These are phyloP conservation scores for Stigmatopora argus DNA, from an alignment of 2,113 vertebrate species.

Conservation along the genomic window DNA sequence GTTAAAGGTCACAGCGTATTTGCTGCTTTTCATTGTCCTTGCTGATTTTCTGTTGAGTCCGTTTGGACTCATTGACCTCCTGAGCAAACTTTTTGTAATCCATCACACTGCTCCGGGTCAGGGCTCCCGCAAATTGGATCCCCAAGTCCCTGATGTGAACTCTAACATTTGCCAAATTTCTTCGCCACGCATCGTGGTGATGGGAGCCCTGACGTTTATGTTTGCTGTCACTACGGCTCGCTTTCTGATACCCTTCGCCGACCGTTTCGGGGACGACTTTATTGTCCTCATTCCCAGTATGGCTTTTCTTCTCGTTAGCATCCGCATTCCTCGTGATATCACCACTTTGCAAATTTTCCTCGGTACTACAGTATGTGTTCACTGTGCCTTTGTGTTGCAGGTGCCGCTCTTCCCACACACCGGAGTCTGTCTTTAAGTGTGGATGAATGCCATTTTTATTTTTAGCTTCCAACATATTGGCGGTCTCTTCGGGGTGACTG, in stretches of 20 bases:
- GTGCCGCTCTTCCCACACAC: slow-evolving; percentile 14
- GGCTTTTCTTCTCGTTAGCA: slow-evolving; percentile 4
- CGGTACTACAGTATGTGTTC: background rate
- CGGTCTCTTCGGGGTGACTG: background rate
- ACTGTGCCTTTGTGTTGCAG: background rate
- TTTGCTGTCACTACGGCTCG: background rate
- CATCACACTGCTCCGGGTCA: slow-evolving; percentile 14
- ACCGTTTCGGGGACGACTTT: background rate
- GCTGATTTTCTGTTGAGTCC: slow-evolving; percentile 11
- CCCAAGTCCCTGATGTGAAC: slow-evolving; percentile 52
- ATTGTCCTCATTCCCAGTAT: background rate
- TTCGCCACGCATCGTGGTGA: slow-evolving; percentile 26
- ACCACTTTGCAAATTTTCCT: background rate
- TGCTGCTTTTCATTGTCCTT: background rate
- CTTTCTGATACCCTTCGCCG: slow-evolving; percentile 8
- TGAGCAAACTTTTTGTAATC: slow-evolving; percentile 3
- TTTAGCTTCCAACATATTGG: background rate
- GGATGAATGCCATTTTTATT: background rate
- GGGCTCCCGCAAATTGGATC: background rate
- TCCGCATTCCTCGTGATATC: background rate
- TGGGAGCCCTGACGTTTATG: slow-evolving; percentile 7
- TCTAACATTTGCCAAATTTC: slow-evolving; percentile 35
- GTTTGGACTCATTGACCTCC: slow-evolving; percentile 20
- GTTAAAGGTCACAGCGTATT: background rate
- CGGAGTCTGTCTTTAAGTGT: background rate